Evolutionary conservation across 2,888 invertebrate genomes (phyloP), one percentile per base, ranked within the genome.

Genomic region (Augiades crinisus): DNA sequence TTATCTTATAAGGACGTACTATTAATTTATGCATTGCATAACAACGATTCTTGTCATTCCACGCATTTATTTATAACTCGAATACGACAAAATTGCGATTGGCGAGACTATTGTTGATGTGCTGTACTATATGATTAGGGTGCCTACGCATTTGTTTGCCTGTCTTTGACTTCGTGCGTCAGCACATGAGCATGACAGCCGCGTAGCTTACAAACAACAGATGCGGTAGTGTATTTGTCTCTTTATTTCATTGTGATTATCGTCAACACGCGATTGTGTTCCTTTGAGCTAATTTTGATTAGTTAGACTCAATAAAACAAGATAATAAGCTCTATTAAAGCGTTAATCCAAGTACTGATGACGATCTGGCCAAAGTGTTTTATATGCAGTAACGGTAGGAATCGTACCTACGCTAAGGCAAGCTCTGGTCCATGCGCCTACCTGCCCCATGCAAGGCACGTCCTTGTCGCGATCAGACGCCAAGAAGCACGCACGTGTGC

Each of bases 401-500:
- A n/a, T n/a, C n/a, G n/a, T n/a, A n/a, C n/a, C n/a, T n/a, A n/a
- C n/a, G n/a, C n/a, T n/a, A n/a, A n/a, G n/a, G n/a, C n/a, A n/a
- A n/a, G n/a, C n/a, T n/a, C n/a, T n/a, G 45, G 22, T 22, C 34
- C 34, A 10, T 30, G 38, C 14, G 38, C 17, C 27, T 27, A 10
- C 12, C 16, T 16, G 31, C 27, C 38, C 12, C 45, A 43, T 50
- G 30, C 54, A 5, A 30, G 21, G 27, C 58, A 55, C 53, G 59
- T 57, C 50, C 56, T 50, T 36, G 46, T 53, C 45, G 41, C 44
- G 47, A 55, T 57, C 46, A 51, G 37, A 47, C 45, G 27, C 45
- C 53, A 34, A 56, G 36, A 50, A 55, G 33, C 54, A 58, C 53
- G 55, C 58, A 57, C 54, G 56, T 45, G 62, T 51, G 51, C 51